Conservation (phyloP, 2,113 vertebrate genomes). For the Marmota monax region DNA sequence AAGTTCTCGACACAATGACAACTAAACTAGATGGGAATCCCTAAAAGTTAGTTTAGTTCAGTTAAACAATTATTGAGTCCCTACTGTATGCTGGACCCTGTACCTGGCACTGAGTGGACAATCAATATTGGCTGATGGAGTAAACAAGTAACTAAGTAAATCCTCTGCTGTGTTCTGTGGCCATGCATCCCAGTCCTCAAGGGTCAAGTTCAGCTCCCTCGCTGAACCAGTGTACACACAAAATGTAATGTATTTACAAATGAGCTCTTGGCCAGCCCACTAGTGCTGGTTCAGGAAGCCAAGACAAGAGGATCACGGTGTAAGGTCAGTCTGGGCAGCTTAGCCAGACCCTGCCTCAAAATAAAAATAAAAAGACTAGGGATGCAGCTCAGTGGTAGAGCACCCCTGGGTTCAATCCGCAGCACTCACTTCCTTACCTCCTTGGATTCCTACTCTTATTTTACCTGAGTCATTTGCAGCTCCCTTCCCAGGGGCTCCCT, state of each 20-base stretch:
- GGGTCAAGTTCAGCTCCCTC: neutral
- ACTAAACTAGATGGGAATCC: neutral
- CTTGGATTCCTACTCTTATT: neutral
- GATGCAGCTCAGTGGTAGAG: no score
- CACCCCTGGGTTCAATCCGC: no score
- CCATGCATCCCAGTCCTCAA: neutral
- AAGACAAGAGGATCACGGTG: no score
- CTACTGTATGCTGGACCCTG: neutral
- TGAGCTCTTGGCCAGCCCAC: neutral
- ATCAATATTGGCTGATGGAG: neutral
- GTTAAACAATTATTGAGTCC: neutral
- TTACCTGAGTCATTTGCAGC: neutral
- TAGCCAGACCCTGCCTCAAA: no score
- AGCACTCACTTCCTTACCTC: neutral
- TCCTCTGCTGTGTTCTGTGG: neutral
- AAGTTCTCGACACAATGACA: neutral
- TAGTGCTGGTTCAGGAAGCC: no score
- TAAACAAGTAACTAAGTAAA: neutral
- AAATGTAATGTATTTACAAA: neutral
- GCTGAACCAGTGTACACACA: neutral
- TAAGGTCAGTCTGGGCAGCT: no score
- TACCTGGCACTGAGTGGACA: neutral
- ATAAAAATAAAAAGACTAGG: no score
- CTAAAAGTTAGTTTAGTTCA: neutral
- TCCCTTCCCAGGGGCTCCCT: no score